Evolutionary conservation across 2,888 invertebrate species (phyloP), one percentile per base, ranked within the genome.

Genomic region (Megalurothrips usitatus): DNA sequence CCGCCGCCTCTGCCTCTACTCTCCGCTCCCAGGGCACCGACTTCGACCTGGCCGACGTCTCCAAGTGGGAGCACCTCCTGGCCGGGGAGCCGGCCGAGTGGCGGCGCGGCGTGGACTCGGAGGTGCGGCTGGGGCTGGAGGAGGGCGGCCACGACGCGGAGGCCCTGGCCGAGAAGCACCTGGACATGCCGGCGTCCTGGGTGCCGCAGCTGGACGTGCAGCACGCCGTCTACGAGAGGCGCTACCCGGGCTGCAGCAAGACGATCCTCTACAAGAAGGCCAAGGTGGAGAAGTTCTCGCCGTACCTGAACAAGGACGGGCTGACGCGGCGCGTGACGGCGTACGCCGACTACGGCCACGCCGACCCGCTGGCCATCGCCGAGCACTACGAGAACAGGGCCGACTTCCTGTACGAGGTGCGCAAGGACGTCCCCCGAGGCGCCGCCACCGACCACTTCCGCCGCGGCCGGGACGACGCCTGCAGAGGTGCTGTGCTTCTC

Each of bases 161-260:
- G 12, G 83, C 82, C 9, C 79, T 82, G 52, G 81, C 83, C 10
- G 93, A 93, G 84, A 94, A 94, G 85, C 94, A 94, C 86, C 87
- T 95, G 78, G 94, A 94, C 84, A 92, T 94, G 89, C 93, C 94
- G 0, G 86, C 88, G 10, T 92, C 93, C 10, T 96, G 95, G 92
- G 93, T 94, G 0, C 89, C 90, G 83, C 90, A 90, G 81, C 89
- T 95, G 58, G 89, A 90, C 75, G 90, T 96, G 80, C 87, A 89
- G 81, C 89, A 89, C 82, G 81, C 86, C 89, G 92, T 91, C 81
- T 92, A 88, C 83, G 91, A 92, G 82, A 90, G 90, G 83, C 90
- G 94, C 14, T 97, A 92, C 87, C 95, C 96, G 0, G 92, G 92
- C 34, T 92, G 92, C 47, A 90, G 90, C 79, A 94, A 92, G 86